These are phyloP conservation scores for Aphodius granarius DNA, from an alignment of 2,888 invertebrate species.

Conservation along the genomic window DNA sequence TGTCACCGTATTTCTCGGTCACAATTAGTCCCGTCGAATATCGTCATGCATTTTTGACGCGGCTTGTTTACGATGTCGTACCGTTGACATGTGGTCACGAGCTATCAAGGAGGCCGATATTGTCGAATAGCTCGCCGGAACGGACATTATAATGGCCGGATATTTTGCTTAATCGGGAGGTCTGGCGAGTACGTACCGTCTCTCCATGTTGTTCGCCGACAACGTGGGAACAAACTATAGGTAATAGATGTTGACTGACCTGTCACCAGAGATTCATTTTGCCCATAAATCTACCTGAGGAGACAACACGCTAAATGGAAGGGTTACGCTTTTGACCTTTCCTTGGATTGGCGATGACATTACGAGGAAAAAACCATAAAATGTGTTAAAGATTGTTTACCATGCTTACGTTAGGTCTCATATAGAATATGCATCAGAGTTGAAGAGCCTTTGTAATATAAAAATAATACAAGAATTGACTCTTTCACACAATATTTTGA, in stretches of 20 bases:
- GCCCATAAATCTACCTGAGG: neutral
- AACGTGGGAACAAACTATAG: neutral
- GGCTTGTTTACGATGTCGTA: neutral
- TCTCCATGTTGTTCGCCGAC: neutral
- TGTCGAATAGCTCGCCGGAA: neutral
- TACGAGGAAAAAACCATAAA: too few species aligned
- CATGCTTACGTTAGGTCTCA: too few species aligned
- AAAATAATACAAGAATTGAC: too few species aligned
- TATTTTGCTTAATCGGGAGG: neutral
- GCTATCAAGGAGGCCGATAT: neutral
- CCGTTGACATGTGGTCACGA: neutral
- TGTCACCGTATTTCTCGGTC: neutral
- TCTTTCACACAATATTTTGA: too few species aligned
- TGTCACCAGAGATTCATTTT: neutral
- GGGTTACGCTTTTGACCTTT: neutral
- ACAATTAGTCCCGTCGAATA: neutral
- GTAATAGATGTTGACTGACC: neutral
- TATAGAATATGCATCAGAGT: too few species aligned
- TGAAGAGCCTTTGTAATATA: too few species aligned
- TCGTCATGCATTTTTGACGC: neutral
- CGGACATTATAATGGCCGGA: neutral
- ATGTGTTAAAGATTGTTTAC: too few species aligned
- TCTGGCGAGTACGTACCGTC: neutral
- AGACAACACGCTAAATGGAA: neutral
- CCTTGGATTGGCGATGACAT: neutral